A percentile compares a stretch with the other conserved stretches of the same genome.
These are phyloP conservation scores for Patella vulgata DNA, from an alignment of 1,140 invertebrate species.

Conservation along the genomic window DNA sequence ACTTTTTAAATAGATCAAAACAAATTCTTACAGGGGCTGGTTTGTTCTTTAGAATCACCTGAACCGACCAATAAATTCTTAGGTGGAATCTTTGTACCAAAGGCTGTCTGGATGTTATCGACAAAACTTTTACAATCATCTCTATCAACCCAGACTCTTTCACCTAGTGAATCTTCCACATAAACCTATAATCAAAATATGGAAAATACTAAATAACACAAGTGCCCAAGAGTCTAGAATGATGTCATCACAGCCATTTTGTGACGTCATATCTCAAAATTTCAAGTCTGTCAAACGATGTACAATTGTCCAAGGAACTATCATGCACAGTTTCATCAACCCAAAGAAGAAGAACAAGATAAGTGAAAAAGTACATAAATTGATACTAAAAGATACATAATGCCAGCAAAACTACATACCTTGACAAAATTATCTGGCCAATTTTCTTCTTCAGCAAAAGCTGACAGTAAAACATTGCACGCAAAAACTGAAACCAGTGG, in stretches of 20 bases:
- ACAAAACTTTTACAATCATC: constrained; percentile 91
- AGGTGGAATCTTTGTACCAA: constrained; percentile 77
- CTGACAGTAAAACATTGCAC: constrained; percentile 85
- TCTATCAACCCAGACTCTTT: constrained; percentile 92
- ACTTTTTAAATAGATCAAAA: background rate
- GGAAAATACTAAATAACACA: background rate
- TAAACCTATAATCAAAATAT: constrained; percentile 75
- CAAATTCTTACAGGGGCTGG: too few relatives aligned
- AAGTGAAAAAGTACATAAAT: too few relatives aligned
- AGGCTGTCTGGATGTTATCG: constrained; percentile 90
- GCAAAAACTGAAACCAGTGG: constrained; percentile 84
- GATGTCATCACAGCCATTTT: too few relatives aligned
- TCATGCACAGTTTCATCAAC: too few relatives aligned
- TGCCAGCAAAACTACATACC: too few relatives aligned
- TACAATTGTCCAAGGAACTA: too few relatives aligned
- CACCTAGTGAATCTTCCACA: constrained; percentile 92
- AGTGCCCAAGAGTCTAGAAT: too few relatives aligned
- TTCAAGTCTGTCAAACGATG: too few relatives aligned
- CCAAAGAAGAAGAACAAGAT: too few relatives aligned
- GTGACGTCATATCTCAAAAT: too few relatives aligned
- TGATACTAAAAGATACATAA: too few relatives aligned
- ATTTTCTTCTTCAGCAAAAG: constrained; percentile 75
- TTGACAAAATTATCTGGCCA: constrained; percentile 72
- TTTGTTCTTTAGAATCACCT: constrained; percentile 17
- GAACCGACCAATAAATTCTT: constrained; percentile 30